Percentiles rank a stretch among this genome's conserved stretches.
Conservation (phyloP, 2,888 invertebrate species). For the Ecliptopera silaceata region DNA sequence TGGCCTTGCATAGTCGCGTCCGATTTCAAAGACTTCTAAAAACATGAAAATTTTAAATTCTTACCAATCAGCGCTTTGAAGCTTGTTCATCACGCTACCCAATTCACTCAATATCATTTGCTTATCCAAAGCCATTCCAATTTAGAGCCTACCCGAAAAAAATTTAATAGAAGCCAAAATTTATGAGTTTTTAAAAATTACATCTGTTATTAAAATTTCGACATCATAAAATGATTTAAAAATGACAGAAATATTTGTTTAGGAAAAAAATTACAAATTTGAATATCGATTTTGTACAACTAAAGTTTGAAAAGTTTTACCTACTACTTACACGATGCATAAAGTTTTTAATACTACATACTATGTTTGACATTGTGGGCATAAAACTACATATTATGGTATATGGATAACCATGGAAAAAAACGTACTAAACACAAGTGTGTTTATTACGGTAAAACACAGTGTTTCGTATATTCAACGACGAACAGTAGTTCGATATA, state of each 20-base stretch:
- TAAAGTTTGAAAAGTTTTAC: no score
- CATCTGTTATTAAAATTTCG: slow-evolving; percentile 41
- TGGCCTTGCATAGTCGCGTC: no score
- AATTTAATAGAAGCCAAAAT: slow-evolving; percentile 32
- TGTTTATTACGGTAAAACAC: no score
- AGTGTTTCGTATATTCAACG: no score
- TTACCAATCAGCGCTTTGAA: slow-evolving; percentile 76
- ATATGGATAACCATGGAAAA: no score
- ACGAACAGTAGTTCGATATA: no score
- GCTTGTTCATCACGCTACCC: slow-evolving; percentile 73
- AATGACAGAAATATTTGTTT: slow-evolving; percentile 21
- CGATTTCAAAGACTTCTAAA: no score
- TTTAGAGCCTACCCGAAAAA: slow-evolving; percentile 30
- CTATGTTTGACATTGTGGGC: no score
- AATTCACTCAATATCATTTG: slow-evolving; percentile 72
- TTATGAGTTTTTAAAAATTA: slow-evolving; percentile 22
- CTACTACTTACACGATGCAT: no score
- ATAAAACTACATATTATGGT: no score
- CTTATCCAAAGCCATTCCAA: slow-evolving; percentile 66
- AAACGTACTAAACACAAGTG: no score
- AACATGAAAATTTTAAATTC: slow-evolving; percentile 27
- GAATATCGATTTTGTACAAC: slow-evolving; percentile 10
- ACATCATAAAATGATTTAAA: slow-evolving; percentile 25
- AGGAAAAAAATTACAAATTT: neutral
- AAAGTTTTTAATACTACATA: no score